These are phyloP conservation scores for Axinella damicornis DNA, from an alignment of 37 sponge, comb jelly and placozoan genomes.

Conservation along the genomic window DNA sequence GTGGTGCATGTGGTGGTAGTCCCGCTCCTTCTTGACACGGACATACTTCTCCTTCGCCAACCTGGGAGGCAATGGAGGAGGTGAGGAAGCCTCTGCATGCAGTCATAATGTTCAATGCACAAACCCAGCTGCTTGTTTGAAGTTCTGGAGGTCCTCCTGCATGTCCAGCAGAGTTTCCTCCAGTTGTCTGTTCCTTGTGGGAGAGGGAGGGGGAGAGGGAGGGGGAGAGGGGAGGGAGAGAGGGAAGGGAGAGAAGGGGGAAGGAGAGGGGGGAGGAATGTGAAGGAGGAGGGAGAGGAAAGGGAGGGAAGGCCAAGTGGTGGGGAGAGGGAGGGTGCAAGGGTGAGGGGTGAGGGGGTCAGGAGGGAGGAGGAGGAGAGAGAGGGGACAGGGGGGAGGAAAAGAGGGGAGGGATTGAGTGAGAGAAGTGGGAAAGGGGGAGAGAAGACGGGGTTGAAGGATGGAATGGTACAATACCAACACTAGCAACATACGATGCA, in stretches of 20 bases:
- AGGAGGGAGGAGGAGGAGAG: too few species aligned
- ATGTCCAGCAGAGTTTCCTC: slow-evolving; percentile 65
- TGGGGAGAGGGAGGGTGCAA: too few species aligned
- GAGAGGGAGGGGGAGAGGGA: too few species aligned
- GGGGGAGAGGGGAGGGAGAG: too few species aligned
- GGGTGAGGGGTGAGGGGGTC: neutral
- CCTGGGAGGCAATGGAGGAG: slow-evolving; percentile 31
- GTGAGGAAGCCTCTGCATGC: neutral
- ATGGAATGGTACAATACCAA: too few species aligned
- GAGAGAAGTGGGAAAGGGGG: too few species aligned
- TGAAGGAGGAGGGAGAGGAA: neutral
- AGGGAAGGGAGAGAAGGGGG: too few species aligned
- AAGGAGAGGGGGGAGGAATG: neutral
- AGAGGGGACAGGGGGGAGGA: too few species aligned
- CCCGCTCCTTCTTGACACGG: slow-evolving; percentile 91
- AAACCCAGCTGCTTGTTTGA: slow-evolving; percentile 74
- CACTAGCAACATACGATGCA: too few species aligned
- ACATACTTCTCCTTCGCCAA: slow-evolving; percentile 80
- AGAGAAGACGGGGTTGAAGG: too few species aligned
- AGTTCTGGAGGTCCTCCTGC: slow-evolving; percentile 46
- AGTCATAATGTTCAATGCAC: neutral
- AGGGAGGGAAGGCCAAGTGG: too few species aligned
- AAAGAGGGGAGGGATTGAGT: too few species aligned
- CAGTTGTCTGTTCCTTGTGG: slow-evolving; percentile 84
- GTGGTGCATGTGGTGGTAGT: slow-evolving; percentile 98